phyloP scores from a whole-genome alignment of 2,888 invertebrate species.

The Eupithecia abbreviata region DNA sequence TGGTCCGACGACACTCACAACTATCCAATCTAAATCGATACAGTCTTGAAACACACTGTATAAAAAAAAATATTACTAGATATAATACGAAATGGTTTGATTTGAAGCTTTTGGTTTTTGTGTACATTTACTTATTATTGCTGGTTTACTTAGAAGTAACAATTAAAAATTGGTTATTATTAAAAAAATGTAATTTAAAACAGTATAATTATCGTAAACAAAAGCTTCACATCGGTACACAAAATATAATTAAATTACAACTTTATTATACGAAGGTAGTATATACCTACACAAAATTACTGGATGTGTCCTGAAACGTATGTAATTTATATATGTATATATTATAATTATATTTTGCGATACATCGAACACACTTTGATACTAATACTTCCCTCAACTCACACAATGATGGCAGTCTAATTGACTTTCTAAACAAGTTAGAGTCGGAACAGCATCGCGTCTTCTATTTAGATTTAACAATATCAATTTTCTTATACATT shows the following conservation, averaged over 20 bases:
- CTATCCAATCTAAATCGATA: constrained; percentile 47
- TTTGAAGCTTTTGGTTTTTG: constrained; percentile 1
- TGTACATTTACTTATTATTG: background rate
- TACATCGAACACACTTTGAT: background rate
- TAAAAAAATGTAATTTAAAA: background rate
- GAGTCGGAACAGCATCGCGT: background rate
- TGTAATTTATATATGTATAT: background rate
- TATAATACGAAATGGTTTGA: background rate
- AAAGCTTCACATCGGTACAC: background rate
- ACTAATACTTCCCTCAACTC: background rate
- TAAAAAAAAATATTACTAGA: constrained; percentile 21
- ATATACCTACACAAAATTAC: background rate
- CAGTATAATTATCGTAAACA: background rate
- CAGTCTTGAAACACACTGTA: constrained; percentile 62
- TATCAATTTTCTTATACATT: background rate
- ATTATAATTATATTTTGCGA: background rate
- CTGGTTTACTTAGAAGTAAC: background rate
- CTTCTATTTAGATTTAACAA: background rate
- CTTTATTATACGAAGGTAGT: constrained; percentile 3
- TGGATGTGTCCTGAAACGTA: background rate
- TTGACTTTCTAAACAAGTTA: background rate
- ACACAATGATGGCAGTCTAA: background rate
- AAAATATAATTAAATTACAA: background rate
- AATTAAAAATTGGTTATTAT: background rate
- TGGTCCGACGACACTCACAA: constrained; percentile 62